Conservation (phyloP, 2,797 vertebrate genomes). For the Adrianichthys oophorus region DNA sequence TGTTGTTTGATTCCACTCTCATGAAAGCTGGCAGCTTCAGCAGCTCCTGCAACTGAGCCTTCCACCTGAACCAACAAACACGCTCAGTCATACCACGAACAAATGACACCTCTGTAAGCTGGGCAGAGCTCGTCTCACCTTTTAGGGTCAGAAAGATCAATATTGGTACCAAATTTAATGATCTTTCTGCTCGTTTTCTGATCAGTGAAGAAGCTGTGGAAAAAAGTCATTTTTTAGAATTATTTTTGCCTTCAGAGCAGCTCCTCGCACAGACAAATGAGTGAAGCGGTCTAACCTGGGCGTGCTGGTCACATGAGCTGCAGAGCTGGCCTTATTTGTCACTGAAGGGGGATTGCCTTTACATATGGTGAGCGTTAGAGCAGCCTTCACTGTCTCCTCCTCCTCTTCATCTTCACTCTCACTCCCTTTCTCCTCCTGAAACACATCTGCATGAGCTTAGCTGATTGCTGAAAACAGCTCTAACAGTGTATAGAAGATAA, state of each 20-base stretch:
- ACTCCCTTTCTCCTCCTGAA: slow-evolving; percentile 91
- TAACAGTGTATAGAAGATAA: background rate
- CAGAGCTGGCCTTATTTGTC: slow-evolving; percentile 25
- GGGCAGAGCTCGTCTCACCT: slow-evolving; percentile 69
- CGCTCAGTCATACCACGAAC: background rate
- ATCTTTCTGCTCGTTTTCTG: slow-evolving; percentile 85
- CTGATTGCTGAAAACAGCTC: slow-evolving; percentile 24
- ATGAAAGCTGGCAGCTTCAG: slow-evolving; percentile 98
- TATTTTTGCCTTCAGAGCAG: slow-evolving; percentile 6
- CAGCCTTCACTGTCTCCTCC: slow-evolving; percentile 65
- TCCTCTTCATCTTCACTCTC: slow-evolving; percentile 86
- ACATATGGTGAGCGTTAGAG: slow-evolving; percentile 17
- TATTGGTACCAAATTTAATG: slow-evolving; percentile 96
- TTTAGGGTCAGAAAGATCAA: slow-evolving; percentile 92
- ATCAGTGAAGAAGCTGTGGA: slow-evolving; percentile 71
- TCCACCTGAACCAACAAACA: slow-evolving; percentile 82
- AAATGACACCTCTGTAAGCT: background rate
- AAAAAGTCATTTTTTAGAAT: slow-evolving; percentile 14
- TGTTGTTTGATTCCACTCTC: slow-evolving; percentile 96
- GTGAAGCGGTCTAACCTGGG: slow-evolving; percentile 38
- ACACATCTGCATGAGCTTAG: slow-evolving; percentile 56
- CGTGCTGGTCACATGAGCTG: slow-evolving; percentile 15
- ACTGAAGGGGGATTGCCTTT: slow-evolving; percentile 36
- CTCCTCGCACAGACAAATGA: background rate
- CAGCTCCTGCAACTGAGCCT: slow-evolving; percentile 96